Base-by-base conservation (phyloP, 2,888 invertebrate genomes). In the Lasioglossum leucozonium region DNA sequence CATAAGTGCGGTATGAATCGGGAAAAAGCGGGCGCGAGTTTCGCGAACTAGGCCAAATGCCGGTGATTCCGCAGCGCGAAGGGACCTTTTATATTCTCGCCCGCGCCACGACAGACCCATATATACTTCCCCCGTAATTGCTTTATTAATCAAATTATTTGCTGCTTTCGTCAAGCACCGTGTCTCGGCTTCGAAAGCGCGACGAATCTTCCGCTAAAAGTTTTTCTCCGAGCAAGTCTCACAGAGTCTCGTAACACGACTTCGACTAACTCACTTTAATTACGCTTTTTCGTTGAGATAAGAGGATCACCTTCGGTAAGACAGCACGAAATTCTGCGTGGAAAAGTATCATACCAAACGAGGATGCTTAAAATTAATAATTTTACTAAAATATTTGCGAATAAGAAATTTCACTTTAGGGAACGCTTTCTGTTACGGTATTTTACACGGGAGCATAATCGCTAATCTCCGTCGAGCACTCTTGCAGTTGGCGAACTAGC, bases 11-110 rank as follows among this genome's bases (percentile, higher is more conserved):
- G 22, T 47, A 62, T 58, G 72, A 51, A 44, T 44, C 42, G 37
- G 62, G 16, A 62, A 16, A 72, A 67, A 81, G 72, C 37, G 51
- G 42, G 72, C 13, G 58, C 40, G 67, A 77, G 72, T 84, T 77
- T 65, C 62, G 26, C 34, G n/a, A 85, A 85, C 81, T 78, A 62
- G 85, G 85, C 55, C 81, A 78, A 75, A 86, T 85, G 18, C 85
- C 85, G 34, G 34, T 72, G 44, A 86, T 85, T 77, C 85, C 65
- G 69, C 8, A 30, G 58, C 26, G 16, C n/a, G 62, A 71, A 40
- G 72, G 85, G 77, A 55, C 44, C 74, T 74, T 67, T 72, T 62
- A 75, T 58, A 58, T 65, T 42, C 55, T 26, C 62, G 75, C 26
- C 58, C 37, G 26, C 51, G 2, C 62, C 18, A 11, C 42, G 40